Evolutionary conservation across 2,113 vertebrate species (phyloP), one percentile per base, ranked within the genome.

Genomic region (Pelecanus crispus): DNA sequence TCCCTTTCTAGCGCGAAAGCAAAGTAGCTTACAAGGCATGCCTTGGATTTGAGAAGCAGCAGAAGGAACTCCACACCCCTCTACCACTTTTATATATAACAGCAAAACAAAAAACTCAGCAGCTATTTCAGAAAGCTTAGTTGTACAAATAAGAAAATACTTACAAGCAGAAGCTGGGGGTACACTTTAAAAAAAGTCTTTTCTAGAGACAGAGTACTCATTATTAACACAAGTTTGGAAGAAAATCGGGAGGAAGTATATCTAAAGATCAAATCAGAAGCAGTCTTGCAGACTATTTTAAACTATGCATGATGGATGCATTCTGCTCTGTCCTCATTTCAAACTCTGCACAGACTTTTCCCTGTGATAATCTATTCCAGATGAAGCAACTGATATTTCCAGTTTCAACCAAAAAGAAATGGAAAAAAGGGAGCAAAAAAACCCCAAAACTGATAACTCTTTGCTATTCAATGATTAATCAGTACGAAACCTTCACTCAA

Each of bases 41-140:
- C 82, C 96, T 97, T 56, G 71, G 42, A 87, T 95, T 78, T 95
- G 91, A 95, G 94, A 97, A 94, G 71, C 93, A 88, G 92, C 95
- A 97, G 93, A 97, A 97, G 95, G 95, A 97, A 92, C 92, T 95
- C 94, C 93, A 86, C 95, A 77, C 91, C 96, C 97, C 94, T 92
- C 74, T 52, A 82, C 94, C 94, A 95, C 86, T 94, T 94, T 95
- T 95, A 96, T 81, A 95, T 92, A 71, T 81, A 94, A 94, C 90
- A 81, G 71, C 88, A 95, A 90, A 97, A 91, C 90, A 96, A 92
- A 95, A 90, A 92, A 85, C 71, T 82, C 92, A 91, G 92, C 90
- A 97, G 78, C 95, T 95, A 78, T 93, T 95, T 91, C 88, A 95
- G 90, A 90, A 96, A 97, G 84, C 90, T 86, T 59, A 73, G 67